Percentiles rank a stretch among this genome's conserved stretches.
phyloP scores from a whole-genome alignment of 1,140 invertebrate species.

The Lamellibrachia luymesi region DNA sequence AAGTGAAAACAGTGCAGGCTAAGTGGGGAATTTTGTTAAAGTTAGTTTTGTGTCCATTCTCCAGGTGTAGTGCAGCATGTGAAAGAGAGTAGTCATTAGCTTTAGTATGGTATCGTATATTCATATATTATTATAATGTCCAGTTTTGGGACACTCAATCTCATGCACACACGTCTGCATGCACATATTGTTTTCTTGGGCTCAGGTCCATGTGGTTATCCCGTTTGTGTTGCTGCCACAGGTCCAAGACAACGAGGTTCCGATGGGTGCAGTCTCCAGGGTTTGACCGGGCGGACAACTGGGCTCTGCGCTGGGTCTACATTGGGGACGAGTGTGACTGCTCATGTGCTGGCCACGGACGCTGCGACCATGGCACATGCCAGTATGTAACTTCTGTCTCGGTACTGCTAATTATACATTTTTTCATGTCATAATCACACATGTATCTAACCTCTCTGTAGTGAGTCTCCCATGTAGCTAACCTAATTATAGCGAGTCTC shows the following conservation, averaged over 20 bases:
- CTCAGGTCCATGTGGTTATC: not conserved
- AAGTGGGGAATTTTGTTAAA: too few relatives aligned
- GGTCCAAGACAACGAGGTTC: constrained; percentile 19
- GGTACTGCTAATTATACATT: not conserved
- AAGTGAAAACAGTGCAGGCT: too few relatives aligned
- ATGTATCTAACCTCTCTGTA: not conserved
- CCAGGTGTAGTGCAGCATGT: too few relatives aligned
- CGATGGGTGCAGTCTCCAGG: not conserved
- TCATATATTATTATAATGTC: too few relatives aligned
- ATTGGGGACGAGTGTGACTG: constrained; percentile 58
- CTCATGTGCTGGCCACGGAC: constrained; percentile 59
- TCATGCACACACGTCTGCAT: too few relatives aligned
- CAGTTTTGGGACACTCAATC: too few relatives aligned
- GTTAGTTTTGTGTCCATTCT: too few relatives aligned
- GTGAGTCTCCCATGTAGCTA: too few relatives aligned
- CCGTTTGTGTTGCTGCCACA: not conserved
- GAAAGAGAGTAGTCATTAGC: too few relatives aligned
- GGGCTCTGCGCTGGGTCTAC: constrained; percentile 58
- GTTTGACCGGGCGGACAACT: constrained; percentile 34
- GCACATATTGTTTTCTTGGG: too few relatives aligned
- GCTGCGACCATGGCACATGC: constrained; percentile 54
- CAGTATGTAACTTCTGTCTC: constrained; percentile 41
- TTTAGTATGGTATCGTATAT: too few relatives aligned
- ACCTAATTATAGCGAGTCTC: too few relatives aligned
- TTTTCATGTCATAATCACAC: not conserved